Conservation (phyloP, 1,140 invertebrate species). For the Aphidius ervi region DNA sequence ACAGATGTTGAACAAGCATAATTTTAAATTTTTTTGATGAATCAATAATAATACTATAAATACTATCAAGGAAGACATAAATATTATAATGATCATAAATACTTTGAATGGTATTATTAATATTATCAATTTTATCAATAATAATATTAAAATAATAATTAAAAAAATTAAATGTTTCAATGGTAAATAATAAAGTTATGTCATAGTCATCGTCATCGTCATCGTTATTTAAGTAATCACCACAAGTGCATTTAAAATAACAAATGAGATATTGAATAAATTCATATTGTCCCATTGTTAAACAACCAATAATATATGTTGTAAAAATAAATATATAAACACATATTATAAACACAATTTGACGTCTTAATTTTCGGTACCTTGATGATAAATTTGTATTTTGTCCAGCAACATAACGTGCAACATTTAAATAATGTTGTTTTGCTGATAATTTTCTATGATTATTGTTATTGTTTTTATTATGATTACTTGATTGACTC, state of each 20-base stretch:
- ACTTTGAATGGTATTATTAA: too few relatives aligned
- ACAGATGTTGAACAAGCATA: too few relatives aligned
- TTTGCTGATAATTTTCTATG: slow-evolving; percentile 60
- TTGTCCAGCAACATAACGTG: slow-evolving; percentile 67
- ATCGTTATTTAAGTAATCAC: background rate
- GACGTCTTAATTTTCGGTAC: slow-evolving; percentile 36
- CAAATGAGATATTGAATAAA: slow-evolving; percentile 1
- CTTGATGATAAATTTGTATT: slow-evolving; percentile 51
- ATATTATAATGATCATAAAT: too few relatives aligned
- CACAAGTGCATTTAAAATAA: background rate
- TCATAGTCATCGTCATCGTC: too few relatives aligned
- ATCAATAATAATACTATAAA: too few relatives aligned
- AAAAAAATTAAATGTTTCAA: background rate
- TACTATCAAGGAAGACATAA: too few relatives aligned
- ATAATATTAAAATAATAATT: background rate
- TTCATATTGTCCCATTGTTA: background rate
- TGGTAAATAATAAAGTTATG: too few relatives aligned
- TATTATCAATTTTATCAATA: too few relatives aligned
- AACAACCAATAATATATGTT: slow-evolving; percentile 7
- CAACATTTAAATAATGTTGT: slow-evolving; percentile 68
- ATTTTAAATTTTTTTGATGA: too few relatives aligned
- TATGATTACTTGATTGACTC: slow-evolving; percentile 31
- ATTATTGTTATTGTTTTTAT: slow-evolving; percentile 34
- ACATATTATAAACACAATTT: slow-evolving; percentile 24
- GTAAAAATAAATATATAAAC: slow-evolving; percentile 10